A percentile compares a stretch with the other conserved stretches of the same genome.
Evolutionary conservation across 2,888 invertebrate genomes (phyloP).

Genomic region (Polydrusus pterygomalis): DNA sequence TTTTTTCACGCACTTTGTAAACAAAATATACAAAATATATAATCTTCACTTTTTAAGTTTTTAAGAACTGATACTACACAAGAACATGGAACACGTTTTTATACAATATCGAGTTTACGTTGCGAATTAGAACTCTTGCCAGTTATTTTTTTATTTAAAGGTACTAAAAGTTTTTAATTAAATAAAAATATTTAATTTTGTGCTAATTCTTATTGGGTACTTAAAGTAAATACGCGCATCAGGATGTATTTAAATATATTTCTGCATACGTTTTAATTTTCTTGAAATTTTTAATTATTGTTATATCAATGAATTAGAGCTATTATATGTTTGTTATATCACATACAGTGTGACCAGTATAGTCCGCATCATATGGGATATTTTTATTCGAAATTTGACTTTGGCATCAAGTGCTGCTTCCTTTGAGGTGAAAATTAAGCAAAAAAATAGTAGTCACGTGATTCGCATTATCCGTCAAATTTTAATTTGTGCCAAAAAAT

Average conservation of each 20-base stretch:
- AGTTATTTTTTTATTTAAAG: not conserved
- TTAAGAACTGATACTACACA: not conserved
- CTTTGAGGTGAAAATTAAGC: too few species aligned
- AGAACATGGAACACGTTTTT: not conserved
- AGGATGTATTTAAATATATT: not conserved
- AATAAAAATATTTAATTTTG: not conserved
- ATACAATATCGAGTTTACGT: not conserved
- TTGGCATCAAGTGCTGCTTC: too few species aligned
- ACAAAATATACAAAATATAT: slow-evolving; percentile 7
- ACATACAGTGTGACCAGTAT: too few species aligned
- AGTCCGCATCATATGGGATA: too few species aligned
- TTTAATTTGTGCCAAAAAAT: too few species aligned
- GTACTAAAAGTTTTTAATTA: slow-evolving; percentile 1
- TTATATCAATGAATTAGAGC: too few species aligned
- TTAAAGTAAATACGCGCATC: slow-evolving; percentile 1
- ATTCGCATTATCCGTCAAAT: too few species aligned
- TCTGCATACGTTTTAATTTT: not conserved
- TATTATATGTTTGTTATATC: too few species aligned
- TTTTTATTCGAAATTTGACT: too few species aligned
- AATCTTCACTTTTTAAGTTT: not conserved
- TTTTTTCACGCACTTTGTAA: not conserved
- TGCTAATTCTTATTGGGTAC: not conserved
- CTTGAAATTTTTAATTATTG: not conserved
- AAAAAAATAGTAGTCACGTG: too few species aligned
- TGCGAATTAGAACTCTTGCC: not conserved